Base-by-base conservation (phyloP, 1,140 invertebrate genomes). In the Calosoma granatense region DNA sequence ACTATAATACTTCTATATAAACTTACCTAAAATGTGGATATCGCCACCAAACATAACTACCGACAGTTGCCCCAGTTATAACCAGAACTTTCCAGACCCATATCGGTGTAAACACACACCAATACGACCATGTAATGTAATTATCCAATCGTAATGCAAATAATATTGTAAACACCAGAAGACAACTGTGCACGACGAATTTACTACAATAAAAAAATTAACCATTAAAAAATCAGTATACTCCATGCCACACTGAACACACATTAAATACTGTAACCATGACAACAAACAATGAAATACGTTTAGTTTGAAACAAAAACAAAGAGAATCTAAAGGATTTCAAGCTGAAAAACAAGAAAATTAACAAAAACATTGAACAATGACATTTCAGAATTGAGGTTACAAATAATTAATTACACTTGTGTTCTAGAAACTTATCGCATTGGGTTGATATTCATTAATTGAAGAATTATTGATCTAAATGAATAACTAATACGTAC, bases 71-170 rank as follows among this genome's bases (percentile, higher is more conserved):
- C 59, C 94, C 94, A 52, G 85, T 67, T 36, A 97, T 85, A 15
- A 95, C 94, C 66, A 96, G 81, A 58, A 85, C 76, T 72, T 98
- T 97, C 94, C 95, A 98, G 60, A 96, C 84, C 93, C 94, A 98
- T 71, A 98, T 84, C 51, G 94, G 94, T 22, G 87, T 81, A 71
- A 98, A 97, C 20, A 97, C 84, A 3, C 88, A 84, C 92, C 93
- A 97, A 70, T 90, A 97, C 58, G 89, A 95, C 90, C 92, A 96
- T 69, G 83, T 78, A 74, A 79, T 88, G 52, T 81, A 85, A 56
- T 86, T 84, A 76, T 98, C 95, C 54, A 95, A 77, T 60, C 91
- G 83, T 62, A 98, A 77, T 9, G 93, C 86, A 74, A 97, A 87
- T 56, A 98, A 75, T 47, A 87, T 81, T 22, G 91, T 92, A 70